Percentiles rank a stretch among this genome's conserved stretches.
Evolutionary conservation across 2,888 invertebrate genomes (phyloP).

Genomic region (Lathronympha strigana): DNA sequence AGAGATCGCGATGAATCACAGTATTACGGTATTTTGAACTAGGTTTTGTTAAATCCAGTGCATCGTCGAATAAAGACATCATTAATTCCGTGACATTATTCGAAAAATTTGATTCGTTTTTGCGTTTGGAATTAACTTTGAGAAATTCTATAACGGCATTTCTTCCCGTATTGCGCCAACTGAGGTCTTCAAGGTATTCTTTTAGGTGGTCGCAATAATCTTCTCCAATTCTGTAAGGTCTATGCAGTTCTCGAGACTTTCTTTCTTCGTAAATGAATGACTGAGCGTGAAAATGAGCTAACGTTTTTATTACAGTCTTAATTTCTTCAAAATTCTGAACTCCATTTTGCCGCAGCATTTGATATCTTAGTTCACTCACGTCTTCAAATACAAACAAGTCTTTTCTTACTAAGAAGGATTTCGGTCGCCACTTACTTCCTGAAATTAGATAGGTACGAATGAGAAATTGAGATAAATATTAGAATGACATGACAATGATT

Average conservation of each 20-base stretch:
- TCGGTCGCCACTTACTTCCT: conserved; percentile 66
- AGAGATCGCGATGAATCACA: conserved; percentile 85
- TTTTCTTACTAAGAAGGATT: conserved; percentile 57
- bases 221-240: conserved; percentile 70
- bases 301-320: conserved; percentile 65
- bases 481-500: too few relatives aligned
- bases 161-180: conserved; percentile 69
- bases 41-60: conserved; percentile 66
- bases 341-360: conserved; percentile 59
- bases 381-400: conserved; percentile 75
- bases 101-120: conserved; percentile 54
- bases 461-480: too few relatives aligned
- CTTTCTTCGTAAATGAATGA: conserved; percentile 75
- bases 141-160: conserved; percentile 68
- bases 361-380: conserved; percentile 62
- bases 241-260: conserved; percentile 60
- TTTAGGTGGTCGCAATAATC: conserved; percentile 62
- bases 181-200: conserved; percentile 57
- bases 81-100: conserved; percentile 55
- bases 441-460: not conserved
- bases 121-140: conserved; percentile 65
- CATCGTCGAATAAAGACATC: conserved; percentile 56
- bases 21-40: conserved; percentile 75
- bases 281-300: conserved; percentile 80
- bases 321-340: conserved; percentile 69